Conservation (phyloP, 2,888 invertebrate genomes). For the Cataglyphis rosenhaueri region DNA sequence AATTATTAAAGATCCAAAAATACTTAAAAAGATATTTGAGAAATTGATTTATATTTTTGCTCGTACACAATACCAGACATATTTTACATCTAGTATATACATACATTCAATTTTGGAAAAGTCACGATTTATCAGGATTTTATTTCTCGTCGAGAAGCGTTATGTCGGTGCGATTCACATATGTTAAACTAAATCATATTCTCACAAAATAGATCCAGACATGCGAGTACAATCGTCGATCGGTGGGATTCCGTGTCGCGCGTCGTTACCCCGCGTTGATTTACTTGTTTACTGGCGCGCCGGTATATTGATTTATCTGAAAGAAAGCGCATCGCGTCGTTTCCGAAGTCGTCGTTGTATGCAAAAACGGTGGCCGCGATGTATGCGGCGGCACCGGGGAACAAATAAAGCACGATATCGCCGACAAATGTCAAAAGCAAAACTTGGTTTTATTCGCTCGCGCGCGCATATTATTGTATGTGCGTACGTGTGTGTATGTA, state of each 20-base stretch:
- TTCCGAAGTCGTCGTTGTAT: slow-evolving; percentile 37
- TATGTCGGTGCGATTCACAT: background rate
- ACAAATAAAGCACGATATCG: slow-evolving; percentile 62
- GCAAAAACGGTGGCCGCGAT: slow-evolving; percentile 60
- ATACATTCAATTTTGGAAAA: background rate
- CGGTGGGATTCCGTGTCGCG: slow-evolving; percentile 50
- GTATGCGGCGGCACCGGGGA: slow-evolving; percentile 34
- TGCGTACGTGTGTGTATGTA: background rate
- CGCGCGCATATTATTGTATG: background rate
- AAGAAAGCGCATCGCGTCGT: slow-evolving; percentile 50
- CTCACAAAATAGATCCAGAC: slow-evolving; percentile 32
- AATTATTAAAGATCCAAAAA: background rate
- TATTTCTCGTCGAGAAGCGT: background rate
- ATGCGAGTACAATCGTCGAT: slow-evolving; percentile 43
- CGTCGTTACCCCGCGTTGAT: slow-evolving; percentile 53
- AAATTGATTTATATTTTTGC: background rate
- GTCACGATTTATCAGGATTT: background rate
- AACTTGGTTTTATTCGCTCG: slow-evolving; percentile 40
- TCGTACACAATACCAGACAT: background rate
- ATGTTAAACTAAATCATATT: slow-evolving; percentile 35
- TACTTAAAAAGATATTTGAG: background rate
- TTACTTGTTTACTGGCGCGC: slow-evolving; percentile 54
- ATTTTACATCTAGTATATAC: background rate
- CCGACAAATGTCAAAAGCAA: slow-evolving; percentile 64
- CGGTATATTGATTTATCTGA: slow-evolving; percentile 55